Evolutionary conservation across 2,113 vertebrate species (phyloP).

Genomic region (Laterallus jamaicensis): DNA sequence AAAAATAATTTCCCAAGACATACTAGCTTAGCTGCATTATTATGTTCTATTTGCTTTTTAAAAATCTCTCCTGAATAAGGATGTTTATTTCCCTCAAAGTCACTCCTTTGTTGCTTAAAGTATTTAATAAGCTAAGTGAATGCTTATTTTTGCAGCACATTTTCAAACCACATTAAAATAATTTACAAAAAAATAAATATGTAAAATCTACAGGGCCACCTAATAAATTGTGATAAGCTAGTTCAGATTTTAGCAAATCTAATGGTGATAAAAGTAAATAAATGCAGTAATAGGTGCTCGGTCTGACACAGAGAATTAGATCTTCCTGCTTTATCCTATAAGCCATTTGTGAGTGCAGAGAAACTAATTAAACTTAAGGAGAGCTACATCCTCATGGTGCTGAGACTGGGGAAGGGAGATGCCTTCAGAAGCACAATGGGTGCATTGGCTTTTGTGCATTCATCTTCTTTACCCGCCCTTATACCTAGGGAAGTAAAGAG

Average conservation of each 20-base stretch:
- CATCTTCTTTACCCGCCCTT: not conserved
- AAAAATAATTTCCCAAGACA: constrained; percentile 40
- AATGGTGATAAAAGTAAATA: not conserved
- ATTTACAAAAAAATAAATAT: not conserved
- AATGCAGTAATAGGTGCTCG: not conserved
- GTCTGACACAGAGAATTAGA: not conserved
- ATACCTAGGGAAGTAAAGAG: not conserved
- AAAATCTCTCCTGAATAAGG: constrained; percentile 4
- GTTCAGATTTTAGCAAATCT: not conserved
- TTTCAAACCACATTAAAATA: not conserved
- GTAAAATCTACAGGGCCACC: not conserved
- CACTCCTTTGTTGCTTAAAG: not conserved
- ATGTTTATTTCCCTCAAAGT: constrained; percentile 30
- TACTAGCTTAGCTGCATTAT: constrained; percentile 9
- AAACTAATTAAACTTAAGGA: not conserved
- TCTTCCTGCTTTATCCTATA: not conserved
- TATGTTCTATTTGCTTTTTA: constrained; percentile 5
- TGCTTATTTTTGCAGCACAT: constrained; percentile 5
- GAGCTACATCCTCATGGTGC: not conserved
- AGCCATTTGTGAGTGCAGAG: not conserved
- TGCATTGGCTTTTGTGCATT: not conserved
- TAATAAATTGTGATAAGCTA: not conserved
- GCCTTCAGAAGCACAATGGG: not conserved
- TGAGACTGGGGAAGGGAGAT: not conserved
- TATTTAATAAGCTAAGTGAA: constrained; percentile 13